Base-by-base conservation (phyloP, 1,140 invertebrate species). In the Melitaea cinxia region DNA sequence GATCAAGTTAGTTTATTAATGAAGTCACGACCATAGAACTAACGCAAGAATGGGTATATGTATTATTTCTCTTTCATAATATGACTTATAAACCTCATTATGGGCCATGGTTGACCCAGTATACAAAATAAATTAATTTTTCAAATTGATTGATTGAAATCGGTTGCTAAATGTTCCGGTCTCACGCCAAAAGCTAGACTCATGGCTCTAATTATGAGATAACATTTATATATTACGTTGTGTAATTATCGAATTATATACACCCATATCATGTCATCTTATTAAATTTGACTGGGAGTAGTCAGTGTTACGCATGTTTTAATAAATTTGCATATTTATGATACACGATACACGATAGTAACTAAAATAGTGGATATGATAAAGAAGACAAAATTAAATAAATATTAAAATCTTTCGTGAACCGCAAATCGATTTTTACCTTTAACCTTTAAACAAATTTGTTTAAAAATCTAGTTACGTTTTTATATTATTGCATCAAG, bases 61-160 rank as follows among this genome's bases (percentile, higher is more conserved):
- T 59, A 61, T 69, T 52, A 65, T 68, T 72, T 59, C 30, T 55
- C 14, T 85, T 80, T 78, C 80, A 80, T 77, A 84, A 83, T 70
- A 69, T 78, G 76, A 75, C 80, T 80, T 80, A 79, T 70, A 81
- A 83, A 85, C 77, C 77, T 80, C 71, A 79, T 78, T 81, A 79
- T 68, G 60, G 58, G 69, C 62, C 60, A 62, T 60, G 59, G 50
- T 47, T 70, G 80, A 82, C 73, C 74, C 72, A 70, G 72, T 77
- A 68, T 77, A 74, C 66, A 68, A 77, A 76, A 81, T 62, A 76
- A 86, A 88, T 85, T 84, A 80, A 82, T 83, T 85, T 85, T 82
- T 64, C 80, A 88, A 80, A 37, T 83, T 83, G 83, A 82, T 83
- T 83, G 75, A 79, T 75, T 76, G 71, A 82, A 78, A 82, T 77